Base-by-base conservation (phyloP, 2,888 invertebrate species). In the Phragmatobia fuliginosa region DNA sequence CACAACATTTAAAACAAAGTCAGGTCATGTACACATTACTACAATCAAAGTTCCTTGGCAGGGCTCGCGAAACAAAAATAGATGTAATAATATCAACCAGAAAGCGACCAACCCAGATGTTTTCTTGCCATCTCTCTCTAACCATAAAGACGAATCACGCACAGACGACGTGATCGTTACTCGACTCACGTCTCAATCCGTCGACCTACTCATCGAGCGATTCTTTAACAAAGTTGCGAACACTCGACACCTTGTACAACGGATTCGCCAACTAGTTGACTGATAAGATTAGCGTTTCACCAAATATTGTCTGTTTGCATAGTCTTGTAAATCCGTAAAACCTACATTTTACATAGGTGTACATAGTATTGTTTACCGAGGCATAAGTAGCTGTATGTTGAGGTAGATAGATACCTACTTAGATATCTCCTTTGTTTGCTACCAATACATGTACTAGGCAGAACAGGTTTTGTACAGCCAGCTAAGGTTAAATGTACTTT, bases 71-170 rank as follows among this genome's bases (percentile, higher is more conserved):
- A 77, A 83, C 75, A 69, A 74, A 82, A 82, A 82, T 82, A 83
- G 82, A 77, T 70, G 70, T 71, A 71, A 87, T 83, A 77, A 81
- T 80, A 85, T 81, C 81, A 78, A 84, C 80, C 81, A 80, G 74
- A 83, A 76, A 79, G 76, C 74, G 77, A 66, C 80, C 85, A 85
- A 86, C 86, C 86, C 86, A 89, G 87, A 87, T 90, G 90, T 90
- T 90, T 90, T 88, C 90, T 77, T 80, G 84, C 83, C 70, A 68
- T 90, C 90, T 81, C 86, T 68, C 74, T 89, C 85, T 81, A 71
- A 76, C 80, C 33, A 80, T 83, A 83, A 78, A 71, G 72, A 38
- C 67, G 70, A 68, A 86, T 85, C 90, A 90, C 87, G 89, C 86
- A 64, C 73, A 71, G 71, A 60, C 75, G 81, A 85, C 89, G 85